phyloP scores from a whole-genome alignment of 2,888 invertebrate genomes.

The Nysson spinosus region DNA sequence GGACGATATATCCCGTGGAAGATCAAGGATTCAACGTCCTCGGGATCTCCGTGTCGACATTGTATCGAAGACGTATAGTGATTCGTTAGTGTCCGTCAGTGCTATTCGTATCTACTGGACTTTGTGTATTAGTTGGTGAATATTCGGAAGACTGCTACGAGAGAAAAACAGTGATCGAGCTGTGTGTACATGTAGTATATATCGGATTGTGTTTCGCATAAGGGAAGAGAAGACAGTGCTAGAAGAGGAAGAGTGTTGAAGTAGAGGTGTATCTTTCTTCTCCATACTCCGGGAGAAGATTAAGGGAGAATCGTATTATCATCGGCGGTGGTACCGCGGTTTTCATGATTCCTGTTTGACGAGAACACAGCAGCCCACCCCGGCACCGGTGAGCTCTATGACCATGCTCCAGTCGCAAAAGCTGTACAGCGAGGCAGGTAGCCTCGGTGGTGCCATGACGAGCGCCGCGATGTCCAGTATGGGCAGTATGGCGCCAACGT shows the following conservation, averaged over 20 bases:
- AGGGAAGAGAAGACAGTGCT: not conserved
- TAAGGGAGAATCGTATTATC: conserved; percentile 51
- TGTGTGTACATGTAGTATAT: not conserved
- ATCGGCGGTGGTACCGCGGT: conserved; percentile 60
- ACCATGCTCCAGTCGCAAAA: conserved; percentile 76
- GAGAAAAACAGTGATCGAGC: not conserved
- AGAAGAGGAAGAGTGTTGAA: not conserved
- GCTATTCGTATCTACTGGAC: not conserved
- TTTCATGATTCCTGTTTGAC: conserved; percentile 67
- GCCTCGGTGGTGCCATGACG: conserved; percentile 73
- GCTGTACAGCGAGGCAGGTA: conserved; percentile 73
- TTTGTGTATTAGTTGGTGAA: not conserved
- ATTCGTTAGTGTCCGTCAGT: too few species aligned
- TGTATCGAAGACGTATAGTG: too few species aligned
- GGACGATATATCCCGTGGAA: too few species aligned
- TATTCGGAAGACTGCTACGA: not conserved
- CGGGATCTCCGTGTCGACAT: too few species aligned
- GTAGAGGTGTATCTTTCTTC: conserved; percentile 2
- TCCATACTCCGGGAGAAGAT: conserved; percentile 36
- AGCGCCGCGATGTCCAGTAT: conserved; percentile 74
- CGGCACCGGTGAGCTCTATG: conserved; percentile 68
- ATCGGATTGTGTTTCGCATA: not conserved
- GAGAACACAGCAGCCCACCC: conserved; percentile 52
- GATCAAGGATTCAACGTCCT: too few species aligned
- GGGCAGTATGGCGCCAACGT: conserved; percentile 85